These are phyloP conservation scores for Syngnathus typhle DNA, from an alignment of 2,113 vertebrate genomes.

Conservation along the genomic window DNA sequence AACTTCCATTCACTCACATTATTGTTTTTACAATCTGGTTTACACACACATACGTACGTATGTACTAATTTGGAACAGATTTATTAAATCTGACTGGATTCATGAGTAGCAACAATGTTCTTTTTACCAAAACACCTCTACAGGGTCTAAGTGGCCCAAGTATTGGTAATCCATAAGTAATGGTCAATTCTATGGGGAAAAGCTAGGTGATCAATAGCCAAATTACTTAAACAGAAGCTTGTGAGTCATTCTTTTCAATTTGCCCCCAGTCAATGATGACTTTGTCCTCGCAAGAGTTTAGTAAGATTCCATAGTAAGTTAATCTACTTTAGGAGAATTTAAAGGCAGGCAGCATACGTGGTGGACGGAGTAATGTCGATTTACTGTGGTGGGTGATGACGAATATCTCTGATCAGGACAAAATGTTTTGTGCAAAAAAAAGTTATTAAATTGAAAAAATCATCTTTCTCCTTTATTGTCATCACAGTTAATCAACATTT, in stretches of 20 bases:
- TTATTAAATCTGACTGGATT: constrained; percentile 37
- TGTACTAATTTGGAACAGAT: background rate
- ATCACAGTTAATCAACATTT: no score
- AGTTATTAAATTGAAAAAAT: no score
- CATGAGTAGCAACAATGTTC: constrained; percentile 40
- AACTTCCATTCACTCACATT: background rate
- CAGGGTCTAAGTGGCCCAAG: constrained; percentile 47
- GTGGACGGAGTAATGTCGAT: background rate
- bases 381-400: background rate
- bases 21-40: background rate
- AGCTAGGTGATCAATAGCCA: constrained; percentile 43
- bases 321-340: no score
- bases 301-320: background rate
- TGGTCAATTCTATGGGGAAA: constrained; percentile 50
- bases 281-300: no score
- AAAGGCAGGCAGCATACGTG: background rate
- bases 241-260: constrained; percentile 8
- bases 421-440: no score
- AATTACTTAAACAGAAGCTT: constrained; percentile 32
- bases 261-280: background rate
- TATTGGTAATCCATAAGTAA: constrained; percentile 62
- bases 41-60: background rate
- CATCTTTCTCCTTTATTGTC: no score
- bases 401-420: no score
- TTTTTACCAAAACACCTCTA: constrained; percentile 47